Evolutionary conservation across 2,888 invertebrate genomes (phyloP), one percentile per base, ranked within the genome.

Genomic region (Eristalinus sepulchralis): DNA sequence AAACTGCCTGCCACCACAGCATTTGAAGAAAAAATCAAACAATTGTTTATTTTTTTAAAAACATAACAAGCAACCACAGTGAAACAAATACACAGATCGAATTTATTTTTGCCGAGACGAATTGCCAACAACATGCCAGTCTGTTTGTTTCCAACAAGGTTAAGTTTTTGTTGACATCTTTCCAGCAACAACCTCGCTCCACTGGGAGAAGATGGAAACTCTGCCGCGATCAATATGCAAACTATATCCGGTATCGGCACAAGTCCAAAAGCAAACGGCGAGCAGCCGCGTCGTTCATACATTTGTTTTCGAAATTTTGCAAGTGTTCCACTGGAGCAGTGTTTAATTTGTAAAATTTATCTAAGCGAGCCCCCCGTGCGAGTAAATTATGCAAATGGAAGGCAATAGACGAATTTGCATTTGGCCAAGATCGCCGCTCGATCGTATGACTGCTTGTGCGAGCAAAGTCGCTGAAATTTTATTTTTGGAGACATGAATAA

Each of bases 381-480:
- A 17, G 6, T 6, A 47, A 47, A 8, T 17, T 47, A 47, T 47
- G 47, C 47, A 47, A 47, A 47, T 17, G 47, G 17, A 47, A 47
- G 47, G 17, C 47, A 47, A 9, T 17, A 17, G 17, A 22, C 9
- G 13, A 34, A 57, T 68, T 68, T 68, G 55, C 57, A 68, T 68
- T 57, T 13, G 34, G 22, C 57, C 68, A 68, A 68, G 57, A 57
- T 68, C 68, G 20, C 68, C 22, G 53, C 57, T 68, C 57, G 53
- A 68, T 68, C 57, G 57, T 34, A 20, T 20, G 31, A 31, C 47
- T 47, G 47, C 17, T 47, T 47, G 47, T 17, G 47, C 17, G 47
- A 47, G n/a, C 39, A n/a, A 17, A 8, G 47, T 47, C 8, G 47
- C 47, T 6, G 17, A 8, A 6, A 47, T 47, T 47, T 47, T 47